These are phyloP conservation scores for Enteromius argenteus DNA, from an alignment of 2,797 vertebrate genomes.

Conservation along the genomic window DNA sequence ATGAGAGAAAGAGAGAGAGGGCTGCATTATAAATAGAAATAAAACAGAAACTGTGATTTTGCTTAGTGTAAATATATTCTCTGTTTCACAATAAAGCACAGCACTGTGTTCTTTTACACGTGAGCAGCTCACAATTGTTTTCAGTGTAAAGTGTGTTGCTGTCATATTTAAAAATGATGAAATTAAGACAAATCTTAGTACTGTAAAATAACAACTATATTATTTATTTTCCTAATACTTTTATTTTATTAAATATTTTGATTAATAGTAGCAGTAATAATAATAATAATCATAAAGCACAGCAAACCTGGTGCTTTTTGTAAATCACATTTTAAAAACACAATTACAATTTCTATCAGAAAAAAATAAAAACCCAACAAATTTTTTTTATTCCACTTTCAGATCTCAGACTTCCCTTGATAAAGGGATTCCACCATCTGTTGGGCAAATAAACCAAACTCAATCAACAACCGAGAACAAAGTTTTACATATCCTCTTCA, in stretches of 20 bases:
- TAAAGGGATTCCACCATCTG: background rate
- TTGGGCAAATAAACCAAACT: background rate
- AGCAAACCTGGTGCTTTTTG: background rate
- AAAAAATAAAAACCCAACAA: too few relatives aligned
- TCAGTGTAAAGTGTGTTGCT: background rate
- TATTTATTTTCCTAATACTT: background rate
- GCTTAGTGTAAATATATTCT: background rate
- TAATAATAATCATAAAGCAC: background rate
- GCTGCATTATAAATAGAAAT: background rate
- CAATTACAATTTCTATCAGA: background rate
- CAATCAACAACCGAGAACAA: background rate
- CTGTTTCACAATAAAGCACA: background rate
- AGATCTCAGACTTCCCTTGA: background rate
- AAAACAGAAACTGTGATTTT: background rate
- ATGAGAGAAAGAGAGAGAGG: background rate
- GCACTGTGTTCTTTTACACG: background rate
- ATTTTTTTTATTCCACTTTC: background rate
- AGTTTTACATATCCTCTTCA: background rate
- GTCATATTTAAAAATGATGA: background rate
- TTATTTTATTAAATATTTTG: background rate
- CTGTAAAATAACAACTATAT: background rate
- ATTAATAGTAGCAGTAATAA: background rate
- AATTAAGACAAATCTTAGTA: background rate
- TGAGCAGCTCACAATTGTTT: too few relatives aligned
- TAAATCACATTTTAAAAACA: background rate